Percentiles rank a stretch among this genome's conserved stretches.
These are phyloP conservation scores for Isotomurus palustris DNA, from an alignment of 2,888 invertebrate genomes.

Conservation along the genomic window DNA sequence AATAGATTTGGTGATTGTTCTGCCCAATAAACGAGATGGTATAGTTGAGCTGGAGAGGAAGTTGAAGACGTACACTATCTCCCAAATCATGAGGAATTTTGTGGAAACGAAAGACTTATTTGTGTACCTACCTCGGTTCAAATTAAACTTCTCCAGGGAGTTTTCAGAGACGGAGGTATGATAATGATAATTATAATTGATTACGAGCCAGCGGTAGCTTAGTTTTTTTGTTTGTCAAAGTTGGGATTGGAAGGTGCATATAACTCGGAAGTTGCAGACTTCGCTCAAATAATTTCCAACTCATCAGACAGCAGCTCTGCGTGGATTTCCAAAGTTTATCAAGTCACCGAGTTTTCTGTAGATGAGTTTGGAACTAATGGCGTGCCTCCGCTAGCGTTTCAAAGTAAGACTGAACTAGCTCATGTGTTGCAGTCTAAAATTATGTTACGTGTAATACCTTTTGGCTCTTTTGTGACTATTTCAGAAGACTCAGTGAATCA, in stretches of 20 bases:
- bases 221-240: no score
- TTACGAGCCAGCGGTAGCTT: slow-evolving; percentile 5
- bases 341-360: slow-evolving; percentile 23
- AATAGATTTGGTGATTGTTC: slow-evolving; percentile 67
- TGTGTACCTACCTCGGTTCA: slow-evolving; percentile 72
- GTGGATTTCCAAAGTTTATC: slow-evolving; percentile 16
- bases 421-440: neutral
- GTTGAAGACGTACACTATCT: slow-evolving; percentile 55
- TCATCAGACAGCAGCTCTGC: neutral
- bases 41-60: slow-evolving; percentile 60
- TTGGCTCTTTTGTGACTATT: no score
- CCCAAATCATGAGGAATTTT: slow-evolving; percentile 52
- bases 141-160: slow-evolving; percentile 52
- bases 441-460: no score
- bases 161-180: neutral
- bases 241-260: slow-evolving; percentile 21
- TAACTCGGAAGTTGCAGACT: slow-evolving; percentile 18
- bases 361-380: slow-evolving; percentile 27
- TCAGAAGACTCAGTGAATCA: slow-evolving; percentile 16
- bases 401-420: neutral
- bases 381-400: neutral
- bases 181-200: neutral
- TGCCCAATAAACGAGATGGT: slow-evolving; percentile 65
- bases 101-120: slow-evolving; percentile 61
- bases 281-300: slow-evolving; percentile 15